Evolutionary conservation across 2,888 invertebrate genomes (phyloP).

Genomic region (Bembecia ichneumoniformis): DNA sequence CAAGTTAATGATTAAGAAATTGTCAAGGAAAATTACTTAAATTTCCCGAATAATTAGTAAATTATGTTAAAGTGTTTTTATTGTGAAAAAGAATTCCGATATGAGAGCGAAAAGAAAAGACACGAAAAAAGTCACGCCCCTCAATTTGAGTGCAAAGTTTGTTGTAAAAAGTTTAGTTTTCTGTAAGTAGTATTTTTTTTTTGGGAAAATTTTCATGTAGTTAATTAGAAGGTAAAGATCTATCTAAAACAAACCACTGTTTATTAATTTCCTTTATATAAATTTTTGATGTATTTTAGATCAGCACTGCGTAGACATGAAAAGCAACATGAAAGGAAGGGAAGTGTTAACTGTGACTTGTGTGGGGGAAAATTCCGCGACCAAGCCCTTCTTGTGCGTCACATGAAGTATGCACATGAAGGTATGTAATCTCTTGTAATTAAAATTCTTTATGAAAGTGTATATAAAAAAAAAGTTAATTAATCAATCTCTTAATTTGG

Average conservation of each 20-base stretch:
- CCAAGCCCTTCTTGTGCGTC: slow-evolving; percentile 45
- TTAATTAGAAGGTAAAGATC: too few relatives aligned
- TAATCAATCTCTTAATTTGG: too few relatives aligned
- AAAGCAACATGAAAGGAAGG: slow-evolving; percentile 53
- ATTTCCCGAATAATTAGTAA: background rate
- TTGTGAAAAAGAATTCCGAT: slow-evolving; percentile 51
- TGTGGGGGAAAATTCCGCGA: slow-evolving; percentile 52
- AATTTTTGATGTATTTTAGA: slow-evolving; percentile 17
- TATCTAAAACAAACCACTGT: too few relatives aligned
- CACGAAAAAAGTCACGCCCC: slow-evolving; percentile 56
- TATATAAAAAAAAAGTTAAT: too few relatives aligned
- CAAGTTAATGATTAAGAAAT: too few relatives aligned
- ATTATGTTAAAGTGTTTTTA: slow-evolving; percentile 30
- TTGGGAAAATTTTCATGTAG: too few relatives aligned
- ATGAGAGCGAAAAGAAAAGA: slow-evolving; percentile 53
- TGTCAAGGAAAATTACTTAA: too few relatives aligned
- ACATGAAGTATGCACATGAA: slow-evolving; percentile 58
- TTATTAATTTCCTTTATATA: too few relatives aligned
- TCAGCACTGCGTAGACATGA: slow-evolving; percentile 55
- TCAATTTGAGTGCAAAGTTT: slow-evolving; percentile 49
- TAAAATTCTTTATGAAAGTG: background rate
- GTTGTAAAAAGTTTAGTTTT: slow-evolving; percentile 60
- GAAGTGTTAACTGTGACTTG: slow-evolving; percentile 38
- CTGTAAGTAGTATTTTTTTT: slow-evolving; percentile 45
- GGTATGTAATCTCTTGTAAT: slow-evolving; percentile 27